Base-by-base conservation (phyloP, 1,140 invertebrate genomes). In the Campoletis sonorensis region DNA sequence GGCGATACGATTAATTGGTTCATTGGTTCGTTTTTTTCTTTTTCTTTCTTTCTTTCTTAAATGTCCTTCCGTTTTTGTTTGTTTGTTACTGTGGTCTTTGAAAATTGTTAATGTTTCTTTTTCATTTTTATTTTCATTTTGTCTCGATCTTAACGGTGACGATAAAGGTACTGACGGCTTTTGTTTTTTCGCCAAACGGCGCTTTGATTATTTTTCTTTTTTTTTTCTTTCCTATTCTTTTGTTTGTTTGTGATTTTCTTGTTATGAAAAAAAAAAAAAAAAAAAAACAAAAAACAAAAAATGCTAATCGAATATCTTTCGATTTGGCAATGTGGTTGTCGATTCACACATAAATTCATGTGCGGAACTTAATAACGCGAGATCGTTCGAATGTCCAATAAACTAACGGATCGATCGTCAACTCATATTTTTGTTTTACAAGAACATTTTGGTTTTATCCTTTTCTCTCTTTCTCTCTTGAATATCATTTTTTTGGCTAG, bases 1-100 rank as follows among this genome's bases (percentile, higher is more conserved):
- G 15, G 70, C 54, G 73, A 79, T 84, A 81, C 72, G 79, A 81
- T 81, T 83, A 83, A 72, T 83, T 83, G 79, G 82, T 83, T 83
- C 80, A 61, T 83, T 83, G 61, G 21, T 67, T 67, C 61, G 61
- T 79, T 70, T 26, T 79, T 64, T 67, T 68, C 26, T 45, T 79
- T 79, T 73, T 68, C 67, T 70, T 64, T 68, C 67, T 73, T 49
- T 26, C 23, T 64, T 64, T 49, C 49, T 49, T 45, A 49, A 70
- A 64, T 21, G 45, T 81, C 45, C 26, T 61, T 18, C 67, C 16
- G 49, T 72, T 54, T 70, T 54, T 75, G 21, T 75, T 23, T 70
- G 61, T 54, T 70, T 70, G 45, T n/a, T 40, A 49, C 79, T 27
- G 33, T 71, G 51, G 33, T 27, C 49, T 76, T 37, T 23, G 68